These are phyloP conservation scores for Acipenser oxyrinchus DNA, from an alignment of 2,797 vertebrate genomes.

Conservation along the genomic window DNA sequence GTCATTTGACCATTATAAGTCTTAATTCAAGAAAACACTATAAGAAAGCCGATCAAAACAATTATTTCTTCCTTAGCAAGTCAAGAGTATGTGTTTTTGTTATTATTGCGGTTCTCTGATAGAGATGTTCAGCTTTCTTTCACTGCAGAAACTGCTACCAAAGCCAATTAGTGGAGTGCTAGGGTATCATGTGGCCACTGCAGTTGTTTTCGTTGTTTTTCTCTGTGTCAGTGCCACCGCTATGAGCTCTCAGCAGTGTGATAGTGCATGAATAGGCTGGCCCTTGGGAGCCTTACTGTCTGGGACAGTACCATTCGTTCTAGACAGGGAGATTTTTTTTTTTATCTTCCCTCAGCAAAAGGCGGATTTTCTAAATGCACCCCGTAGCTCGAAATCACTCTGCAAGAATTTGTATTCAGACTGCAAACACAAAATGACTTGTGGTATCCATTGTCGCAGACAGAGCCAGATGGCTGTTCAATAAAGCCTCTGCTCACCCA, in stretches of 20 bases:
- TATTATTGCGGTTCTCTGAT: background rate
- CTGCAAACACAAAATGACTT: conserved; percentile 23
- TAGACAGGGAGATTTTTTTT: conserved; percentile 53
- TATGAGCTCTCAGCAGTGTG: conserved; percentile 22
- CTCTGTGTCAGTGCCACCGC: conserved; percentile 8
- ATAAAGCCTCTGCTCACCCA: conserved; percentile 18
- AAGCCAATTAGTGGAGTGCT: background rate
- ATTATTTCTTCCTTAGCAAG: no score
- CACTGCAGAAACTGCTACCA: conserved; percentile 7
- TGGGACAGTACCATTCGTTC: conserved; percentile 56
- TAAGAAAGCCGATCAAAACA: no score
- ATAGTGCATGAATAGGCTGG: conserved; percentile 38
- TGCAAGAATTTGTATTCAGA: conserved; percentile 38
- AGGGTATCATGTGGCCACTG: conserved; percentile 10
- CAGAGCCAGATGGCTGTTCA: conserved; percentile 26
- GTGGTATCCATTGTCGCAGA: conserved; percentile 22
- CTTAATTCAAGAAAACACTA: no score
- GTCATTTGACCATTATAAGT: no score
- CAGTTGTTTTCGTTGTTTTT: conserved; percentile 18
- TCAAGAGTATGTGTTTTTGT: background rate
- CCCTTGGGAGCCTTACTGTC: conserved; percentile 51
- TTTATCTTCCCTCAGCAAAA: conserved; percentile 17
- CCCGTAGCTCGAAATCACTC: conserved; percentile 2
- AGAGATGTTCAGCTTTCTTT: background rate
- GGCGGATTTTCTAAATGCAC: no score